These are phyloP conservation scores for Cremastinae sp. DNA, from an alignment of 2,888 invertebrate species.

Conservation along the genomic window DNA sequence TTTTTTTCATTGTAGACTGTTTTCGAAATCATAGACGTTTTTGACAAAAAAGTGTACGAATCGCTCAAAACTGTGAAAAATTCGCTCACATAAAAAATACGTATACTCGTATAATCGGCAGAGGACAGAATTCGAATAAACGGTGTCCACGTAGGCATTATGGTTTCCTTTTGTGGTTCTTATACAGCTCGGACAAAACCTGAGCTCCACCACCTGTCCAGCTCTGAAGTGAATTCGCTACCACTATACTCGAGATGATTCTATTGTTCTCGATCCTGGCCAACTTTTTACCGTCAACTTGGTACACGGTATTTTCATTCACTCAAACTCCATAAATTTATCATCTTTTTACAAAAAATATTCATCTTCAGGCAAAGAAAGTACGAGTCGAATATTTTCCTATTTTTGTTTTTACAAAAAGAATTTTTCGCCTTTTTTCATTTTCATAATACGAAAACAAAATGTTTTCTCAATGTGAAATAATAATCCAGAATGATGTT, in stretches of 20 bases:
- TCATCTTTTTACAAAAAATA: background rate
- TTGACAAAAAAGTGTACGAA: too few species aligned
- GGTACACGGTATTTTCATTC: slow-evolving; percentile 14
- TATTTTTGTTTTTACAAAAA: background rate
- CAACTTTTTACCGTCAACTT: slow-evolving; percentile 39
- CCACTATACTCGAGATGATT: slow-evolving; percentile 38
- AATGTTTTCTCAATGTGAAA: too few species aligned
- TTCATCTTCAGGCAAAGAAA: too few species aligned
- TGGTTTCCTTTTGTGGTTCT: background rate
- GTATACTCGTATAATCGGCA: too few species aligned
- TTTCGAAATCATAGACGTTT: too few species aligned
- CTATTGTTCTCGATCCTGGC: slow-evolving; percentile 41
- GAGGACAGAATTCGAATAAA: background rate
- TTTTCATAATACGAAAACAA: too few species aligned
- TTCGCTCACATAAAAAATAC: too few species aligned
- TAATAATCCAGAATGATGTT: too few species aligned
- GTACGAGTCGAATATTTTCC: background rate
- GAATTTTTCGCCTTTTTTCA: too few species aligned
- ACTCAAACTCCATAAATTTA: slow-evolving; percentile 1
- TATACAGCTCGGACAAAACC: background rate
- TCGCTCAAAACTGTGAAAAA: too few species aligned
- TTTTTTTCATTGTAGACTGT: too few species aligned
- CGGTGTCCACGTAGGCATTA: background rate
- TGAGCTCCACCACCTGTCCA: slow-evolving; percentile 41
- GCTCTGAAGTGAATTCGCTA: slow-evolving; percentile 35